Base-by-base conservation (phyloP, 2,888 invertebrate species). In the Protonemura montana region DNA sequence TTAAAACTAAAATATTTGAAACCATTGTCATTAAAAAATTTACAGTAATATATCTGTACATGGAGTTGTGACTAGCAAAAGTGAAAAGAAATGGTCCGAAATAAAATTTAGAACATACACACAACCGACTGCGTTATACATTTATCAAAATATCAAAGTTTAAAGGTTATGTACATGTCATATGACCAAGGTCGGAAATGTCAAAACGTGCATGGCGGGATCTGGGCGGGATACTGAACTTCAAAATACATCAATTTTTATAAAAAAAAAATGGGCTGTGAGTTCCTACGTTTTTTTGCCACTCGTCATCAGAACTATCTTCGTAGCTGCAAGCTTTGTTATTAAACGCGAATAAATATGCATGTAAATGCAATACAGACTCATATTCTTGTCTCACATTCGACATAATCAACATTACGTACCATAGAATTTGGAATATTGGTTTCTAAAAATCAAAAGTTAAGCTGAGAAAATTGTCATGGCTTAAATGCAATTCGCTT, bases 121-220 rank as follows among this genome's bases (percentile, higher is more conserved):
- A 59, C 16, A 59, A 59, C 21, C 21, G 13, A 59, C 59, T 59
- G 21, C 59, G 59, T 59, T 59, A 21, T 59, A 59, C 13, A 59
- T 59, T 21, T 59, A 59, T 59, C 59, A 59, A 59, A 59, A 59
- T 59, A 59, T 21, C 59, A 59, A 59, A 59, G 59, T 59, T 59
- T 59, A 59, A 59, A 59, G 59, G 59, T 59, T 59, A 59, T 59
- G 59, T 59, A 3, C 59, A 59, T 59, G 59, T 59, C 59, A 59
- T 59, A 59, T 59, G 59, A 59, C 59, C 59, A 59, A 59, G 59
- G 59, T 59, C 59, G 21, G 59, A 59, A 59, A 21, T 59, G 59
- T 59, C 59, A 59, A 59, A 59, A 21, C 59, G 2, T 59, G 59
- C 10, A 21, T 59, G 59, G 59, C 59, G 59, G 59, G 59, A 10